Conservation (phyloP, 2,113 vertebrate genomes). For the Corythoichthys haematopterus region DNA sequence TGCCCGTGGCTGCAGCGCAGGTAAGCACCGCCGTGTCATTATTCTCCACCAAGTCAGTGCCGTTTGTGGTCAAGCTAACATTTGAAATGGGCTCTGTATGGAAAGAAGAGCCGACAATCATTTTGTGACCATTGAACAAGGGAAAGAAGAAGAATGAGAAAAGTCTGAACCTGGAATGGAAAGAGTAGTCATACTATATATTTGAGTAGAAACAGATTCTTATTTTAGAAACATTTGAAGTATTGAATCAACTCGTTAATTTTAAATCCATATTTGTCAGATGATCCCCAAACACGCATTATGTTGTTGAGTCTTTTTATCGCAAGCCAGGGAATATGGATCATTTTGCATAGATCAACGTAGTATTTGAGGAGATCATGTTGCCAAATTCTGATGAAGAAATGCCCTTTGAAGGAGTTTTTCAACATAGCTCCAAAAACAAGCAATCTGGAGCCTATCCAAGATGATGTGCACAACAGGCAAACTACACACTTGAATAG, state of each 20-base stretch:
- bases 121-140: background rate
- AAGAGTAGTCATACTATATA: background rate
- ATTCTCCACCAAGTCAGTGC: conserved; percentile 58
- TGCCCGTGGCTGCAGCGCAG: conserved; percentile 50
- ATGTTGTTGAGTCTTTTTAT: background rate
- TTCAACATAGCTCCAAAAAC: too few species aligned
- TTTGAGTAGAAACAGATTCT: too few species aligned
- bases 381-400: background rate
- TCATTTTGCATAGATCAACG: background rate
- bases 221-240: too few species aligned
- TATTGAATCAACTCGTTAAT: too few species aligned
- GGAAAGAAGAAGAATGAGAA: background rate
- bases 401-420: background rate
- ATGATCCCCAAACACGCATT: background rate
- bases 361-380: background rate
- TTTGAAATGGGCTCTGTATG: conserved; percentile 58
- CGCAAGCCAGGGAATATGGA: background rate
- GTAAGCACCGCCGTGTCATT: conserved; percentile 57
- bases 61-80: conserved; percentile 33
- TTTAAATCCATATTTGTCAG: background rate
- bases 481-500: background rate
- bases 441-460: too few species aligned
- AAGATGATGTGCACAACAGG: too few species aligned
- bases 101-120: background rate
- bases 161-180: background rate